Base-by-base conservation (phyloP, 1,140 invertebrate species). In the Panonychus citri region DNA sequence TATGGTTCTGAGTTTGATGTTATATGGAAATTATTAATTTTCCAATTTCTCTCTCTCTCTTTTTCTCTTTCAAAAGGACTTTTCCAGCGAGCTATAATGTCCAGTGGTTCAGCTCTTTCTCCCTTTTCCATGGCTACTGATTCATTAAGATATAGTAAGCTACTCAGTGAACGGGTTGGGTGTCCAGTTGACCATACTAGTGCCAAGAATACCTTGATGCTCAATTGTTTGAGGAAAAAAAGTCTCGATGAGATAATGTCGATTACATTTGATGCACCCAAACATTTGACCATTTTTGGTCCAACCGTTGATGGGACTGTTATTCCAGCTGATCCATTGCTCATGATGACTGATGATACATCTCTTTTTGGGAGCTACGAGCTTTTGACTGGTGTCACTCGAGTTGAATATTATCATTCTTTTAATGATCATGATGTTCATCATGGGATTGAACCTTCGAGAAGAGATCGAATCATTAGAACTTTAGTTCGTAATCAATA, bases 351-450 rank as follows among this genome's bases (percentile, higher is more conserved):
- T 15, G 53, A 62, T 21, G 37, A 34, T 13, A 57, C 59, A 37
- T 53, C 59, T 12, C 39, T 62, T 1, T 65, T 58, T 56, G 48
- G 53, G 60, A 80, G 81, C 65, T 90, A 88, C 68, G 87, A 93
- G 68, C 71, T 97, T 17, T 78, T 97, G 75, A 76, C 93, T 55
- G 91, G 93, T 3, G 84, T 94, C 17, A 87, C 83, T 5, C 81
- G 87, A 66, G 81, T 87, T 59, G 89, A 94, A 68, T 42, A 61
- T 83, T 60, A 83, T 85, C 0, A 81, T 85, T 53, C 88, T 95
- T 64, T 79, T 91, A n/a, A 80, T 84, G 64, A 83, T 87, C 63
- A 91, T 91, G 24, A 88, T 97, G 65, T 84, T 89, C 64, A 81
- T 84, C 46, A 81, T 84, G 64, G 93, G 24, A 87, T 97, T 65